A percentile compares a stretch with the other conserved stretches of the same genome.
Evolutionary conservation across 2,113 vertebrate species (phyloP).

Genomic region (Cettia cetti): DNA sequence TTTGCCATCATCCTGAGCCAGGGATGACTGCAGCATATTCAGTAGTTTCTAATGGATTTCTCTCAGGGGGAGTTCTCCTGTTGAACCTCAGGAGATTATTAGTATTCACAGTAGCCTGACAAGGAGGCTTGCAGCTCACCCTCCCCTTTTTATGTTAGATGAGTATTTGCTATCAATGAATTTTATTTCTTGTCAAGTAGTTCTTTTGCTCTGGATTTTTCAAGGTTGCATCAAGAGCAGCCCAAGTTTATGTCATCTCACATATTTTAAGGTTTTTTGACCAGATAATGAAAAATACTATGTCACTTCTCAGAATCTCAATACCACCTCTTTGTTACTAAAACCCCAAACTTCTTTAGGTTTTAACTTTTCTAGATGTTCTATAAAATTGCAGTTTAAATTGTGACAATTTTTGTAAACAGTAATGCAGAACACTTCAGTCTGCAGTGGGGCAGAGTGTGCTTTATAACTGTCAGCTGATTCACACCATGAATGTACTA

Average conservation of each 20-base stretch:
- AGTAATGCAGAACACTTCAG: background rate
- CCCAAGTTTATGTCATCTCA: background rate
- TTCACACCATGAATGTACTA: background rate
- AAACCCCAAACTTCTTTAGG: background rate
- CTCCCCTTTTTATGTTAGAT: background rate
- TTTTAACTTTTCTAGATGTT: background rate
- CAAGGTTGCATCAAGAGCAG: background rate
- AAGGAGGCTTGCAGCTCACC: background rate
- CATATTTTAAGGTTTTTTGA: background rate
- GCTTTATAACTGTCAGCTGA: background rate
- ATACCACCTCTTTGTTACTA: background rate
- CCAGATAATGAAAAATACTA: background rate
- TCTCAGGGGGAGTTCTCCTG: background rate
- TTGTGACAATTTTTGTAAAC: background rate
- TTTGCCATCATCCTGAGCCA: background rate
- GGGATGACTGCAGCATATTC: background rate
- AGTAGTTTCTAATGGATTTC: background rate
- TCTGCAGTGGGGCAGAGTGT: background rate
- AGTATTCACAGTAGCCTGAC: background rate
- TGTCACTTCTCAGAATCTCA: background rate
- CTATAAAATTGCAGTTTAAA: background rate
- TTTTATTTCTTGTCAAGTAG: background rate
- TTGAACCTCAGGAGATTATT: background rate
- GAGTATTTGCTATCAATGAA: background rate
- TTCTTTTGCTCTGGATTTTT: background rate